Base-by-base conservation (phyloP, 92 coral and sea anemone species). In the Pocillopora meandrina region DNA sequence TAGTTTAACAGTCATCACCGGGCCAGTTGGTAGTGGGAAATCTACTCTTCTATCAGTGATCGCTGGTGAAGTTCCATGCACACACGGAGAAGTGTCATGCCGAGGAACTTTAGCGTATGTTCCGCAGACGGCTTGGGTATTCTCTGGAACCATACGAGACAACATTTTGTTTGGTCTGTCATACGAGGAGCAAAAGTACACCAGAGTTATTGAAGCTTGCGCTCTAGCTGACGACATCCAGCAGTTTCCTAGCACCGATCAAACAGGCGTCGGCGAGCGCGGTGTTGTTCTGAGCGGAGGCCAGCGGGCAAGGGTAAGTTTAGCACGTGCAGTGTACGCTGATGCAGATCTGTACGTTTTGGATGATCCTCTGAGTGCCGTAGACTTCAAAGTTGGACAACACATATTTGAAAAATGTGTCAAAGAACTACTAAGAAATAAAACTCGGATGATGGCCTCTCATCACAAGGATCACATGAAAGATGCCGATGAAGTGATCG, bases 321-420 rank as follows among this genome's bases (percentile, higher is more conserved):
- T 74, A 74, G 78, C 78, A 56, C 78, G 63, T 10, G 78, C 78
- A 74, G 78, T 21, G 52, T 55, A 74, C 42, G 78, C 78, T 74
- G 63, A 74, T 74, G 78, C 63, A 52, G 78, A 74, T 61, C 33
- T 74, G 15, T 52, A 52, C 34, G 52, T 74, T 34, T 23, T 74
- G 62, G 78, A 74, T 35, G 78, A 74, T 15, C 78, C 78, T 74
- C 63, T 74, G 18, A 74, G 78, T 52, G 78, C 78, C 26, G 78
- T 74, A 18, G 78, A 74, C 63, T 74, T 74, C 0, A 56, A 74
- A 55, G 62, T 74, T 20, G 47, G 63, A 31, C 34, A 56, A 57
- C 63, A 52, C 19, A 74, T 74, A 31, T 74, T 74, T 57, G 17
- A 74, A 57, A 74, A 56, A 56, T 74, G 78, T 13, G 23, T 74